Percentiles rank a stretch among this genome's conserved stretches.
phyloP scores from a whole-genome alignment of 2,888 invertebrate genomes.

The Pasiphila rectangulata region DNA sequence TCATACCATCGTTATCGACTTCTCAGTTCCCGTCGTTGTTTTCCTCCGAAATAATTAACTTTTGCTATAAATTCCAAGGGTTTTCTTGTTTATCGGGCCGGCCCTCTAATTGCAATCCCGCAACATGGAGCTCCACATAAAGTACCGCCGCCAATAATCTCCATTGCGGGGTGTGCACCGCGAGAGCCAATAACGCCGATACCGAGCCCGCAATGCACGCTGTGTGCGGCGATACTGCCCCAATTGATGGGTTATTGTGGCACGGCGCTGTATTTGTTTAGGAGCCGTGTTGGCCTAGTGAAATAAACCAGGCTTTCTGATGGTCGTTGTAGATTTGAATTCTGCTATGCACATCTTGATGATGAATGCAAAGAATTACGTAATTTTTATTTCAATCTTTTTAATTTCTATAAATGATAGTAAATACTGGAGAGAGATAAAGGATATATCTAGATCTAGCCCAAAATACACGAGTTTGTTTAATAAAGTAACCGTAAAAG shows the following conservation, averaged over 20 bases:
- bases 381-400: too few relatives aligned
- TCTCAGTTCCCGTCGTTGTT: not conserved
- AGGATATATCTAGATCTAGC: too few relatives aligned
- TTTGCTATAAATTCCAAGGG: not conserved
- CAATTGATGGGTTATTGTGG: not conserved
- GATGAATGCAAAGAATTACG: too few relatives aligned
- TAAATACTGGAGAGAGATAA: too few relatives aligned
- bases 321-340: too few relatives aligned
- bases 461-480: too few relatives aligned
- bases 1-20: too few relatives aligned
- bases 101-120: constrained; percentile 1
- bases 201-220: not conserved
- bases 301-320: too few relatives aligned
- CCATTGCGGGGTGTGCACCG: not conserved
- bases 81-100: not conserved
- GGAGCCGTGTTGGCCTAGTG: not conserved
- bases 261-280: not conserved
- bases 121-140: not conserved
- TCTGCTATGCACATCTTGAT: too few relatives aligned
- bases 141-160: not conserved
- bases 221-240: not conserved
- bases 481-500: too few relatives aligned
- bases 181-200: constrained; percentile 1
- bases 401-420: too few relatives aligned
- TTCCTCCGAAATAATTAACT: constrained; percentile 2